These are phyloP conservation scores for Pipra filicauda DNA, from an alignment of 2,113 vertebrate species.

Conservation along the genomic window DNA sequence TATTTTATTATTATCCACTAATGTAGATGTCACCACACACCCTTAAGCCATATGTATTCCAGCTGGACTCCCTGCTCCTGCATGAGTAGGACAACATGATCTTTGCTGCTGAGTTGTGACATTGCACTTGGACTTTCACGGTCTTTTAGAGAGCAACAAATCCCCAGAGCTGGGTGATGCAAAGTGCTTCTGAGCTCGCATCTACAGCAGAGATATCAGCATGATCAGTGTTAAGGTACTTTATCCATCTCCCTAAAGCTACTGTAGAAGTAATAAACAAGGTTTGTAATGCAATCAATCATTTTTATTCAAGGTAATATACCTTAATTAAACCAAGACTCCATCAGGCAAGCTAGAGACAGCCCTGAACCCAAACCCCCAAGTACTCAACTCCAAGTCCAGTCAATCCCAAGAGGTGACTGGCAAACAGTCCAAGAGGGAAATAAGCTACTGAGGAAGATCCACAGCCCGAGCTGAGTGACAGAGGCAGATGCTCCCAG, in stretches of 20 bases:
- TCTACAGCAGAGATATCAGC: neutral
- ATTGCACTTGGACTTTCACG: neutral
- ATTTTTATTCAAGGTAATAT: neutral
- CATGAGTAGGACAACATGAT: neutral
- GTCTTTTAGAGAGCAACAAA: neutral
- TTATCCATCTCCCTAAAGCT: neutral
- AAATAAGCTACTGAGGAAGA: neutral
- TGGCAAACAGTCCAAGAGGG: neutral
- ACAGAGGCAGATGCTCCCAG: rapidly evolving
- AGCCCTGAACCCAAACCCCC: neutral
- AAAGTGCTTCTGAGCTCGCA: neutral
- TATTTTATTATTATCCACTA: neutral
- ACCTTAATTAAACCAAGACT: neutral
- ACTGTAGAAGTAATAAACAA: neutral
- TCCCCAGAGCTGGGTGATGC: neutral
- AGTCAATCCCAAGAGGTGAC: neutral
- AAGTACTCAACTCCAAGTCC: neutral
- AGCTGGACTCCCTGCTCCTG: constrained; percentile 7
- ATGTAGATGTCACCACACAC: neutral
- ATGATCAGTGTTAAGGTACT: neutral
- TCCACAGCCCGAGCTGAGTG: rapidly evolving
- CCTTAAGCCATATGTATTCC: neutral
- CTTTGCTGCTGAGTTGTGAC: neutral
- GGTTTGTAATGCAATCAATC: neutral
- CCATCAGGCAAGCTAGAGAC: neutral